Conservation (phyloP, 2,113 vertebrate genomes). For the Paratilapia polleni region DNA sequence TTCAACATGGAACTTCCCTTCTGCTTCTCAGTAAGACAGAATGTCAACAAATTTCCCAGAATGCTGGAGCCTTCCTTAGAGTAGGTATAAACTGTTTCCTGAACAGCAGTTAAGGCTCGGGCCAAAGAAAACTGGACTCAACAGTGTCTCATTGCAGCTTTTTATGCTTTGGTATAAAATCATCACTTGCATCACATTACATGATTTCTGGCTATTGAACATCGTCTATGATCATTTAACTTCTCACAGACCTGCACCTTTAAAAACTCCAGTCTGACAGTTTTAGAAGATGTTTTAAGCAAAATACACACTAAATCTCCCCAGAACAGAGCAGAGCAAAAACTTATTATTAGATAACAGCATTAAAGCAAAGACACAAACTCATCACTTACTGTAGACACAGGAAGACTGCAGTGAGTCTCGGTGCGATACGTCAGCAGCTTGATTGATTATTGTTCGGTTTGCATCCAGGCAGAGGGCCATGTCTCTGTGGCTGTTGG, state of each 20-base stretch:
- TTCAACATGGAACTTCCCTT: background rate
- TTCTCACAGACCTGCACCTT: background rate
- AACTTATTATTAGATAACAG: background rate
- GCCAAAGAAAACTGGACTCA: slow-evolving; percentile 33
- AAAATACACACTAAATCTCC: background rate
- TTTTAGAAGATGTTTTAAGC: background rate
- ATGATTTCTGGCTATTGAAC: slow-evolving; percentile 9
- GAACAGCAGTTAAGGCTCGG: background rate
- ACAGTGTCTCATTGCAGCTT: background rate
- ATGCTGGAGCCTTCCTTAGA: background rate
- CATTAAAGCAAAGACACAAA: background rate
- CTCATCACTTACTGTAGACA: background rate
- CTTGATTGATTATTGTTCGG: slow-evolving; percentile 67
- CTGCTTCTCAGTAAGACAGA: background rate
- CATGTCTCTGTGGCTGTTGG: slow-evolving; percentile 55
- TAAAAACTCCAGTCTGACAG: background rate
- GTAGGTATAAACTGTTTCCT: slow-evolving; percentile 9
- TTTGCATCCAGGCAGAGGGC: slow-evolving; percentile 51
- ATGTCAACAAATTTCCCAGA: slow-evolving; percentile 1
- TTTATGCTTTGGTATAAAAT: slow-evolving; percentile 15
- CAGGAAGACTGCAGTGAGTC: slow-evolving; percentile 8
- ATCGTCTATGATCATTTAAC: slow-evolving; percentile 4
- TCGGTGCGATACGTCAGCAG: slow-evolving; percentile 35
- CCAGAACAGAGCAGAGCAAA: background rate
- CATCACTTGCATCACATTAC: slow-evolving; percentile 1